A percentile compares a stretch with the other conserved stretches of the same genome.
These are phyloP conservation scores for Phragmatobia fuliginosa DNA, from an alignment of 2,888 invertebrate species.

Conservation along the genomic window DNA sequence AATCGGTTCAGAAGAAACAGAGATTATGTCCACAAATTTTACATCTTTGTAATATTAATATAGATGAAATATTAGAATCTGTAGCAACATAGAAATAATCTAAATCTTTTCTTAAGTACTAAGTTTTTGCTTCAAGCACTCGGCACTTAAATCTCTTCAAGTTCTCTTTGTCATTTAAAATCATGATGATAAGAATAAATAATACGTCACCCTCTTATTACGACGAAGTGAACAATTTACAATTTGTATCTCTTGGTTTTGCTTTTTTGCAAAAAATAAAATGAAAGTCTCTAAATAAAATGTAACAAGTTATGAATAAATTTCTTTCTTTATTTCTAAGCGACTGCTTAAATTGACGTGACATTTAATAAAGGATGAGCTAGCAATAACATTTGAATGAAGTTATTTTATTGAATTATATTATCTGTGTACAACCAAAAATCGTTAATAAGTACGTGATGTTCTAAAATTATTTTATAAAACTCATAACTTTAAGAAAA, in stretches of 20 bases:
- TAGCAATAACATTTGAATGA: too few relatives aligned
- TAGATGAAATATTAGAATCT: too few relatives aligned
- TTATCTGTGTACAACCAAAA: neutral
- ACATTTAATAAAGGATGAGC: neutral
- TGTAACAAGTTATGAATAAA: neutral
- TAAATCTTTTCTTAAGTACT: neutral
- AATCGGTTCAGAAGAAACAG: too few relatives aligned
- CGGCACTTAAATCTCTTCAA: neutral
- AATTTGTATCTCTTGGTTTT: conserved; percentile 11
- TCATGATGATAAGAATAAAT: conserved; percentile 3
- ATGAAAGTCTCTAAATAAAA: neutral
- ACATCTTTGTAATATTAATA: too few relatives aligned
- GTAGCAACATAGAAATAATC: neutral
- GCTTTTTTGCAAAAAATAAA: neutral
- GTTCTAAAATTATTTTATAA: too few relatives aligned
- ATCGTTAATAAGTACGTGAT: too few relatives aligned
- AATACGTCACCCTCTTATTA: conserved; percentile 2
- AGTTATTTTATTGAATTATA: too few relatives aligned
- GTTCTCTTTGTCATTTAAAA: neutral
- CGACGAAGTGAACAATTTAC: neutral
- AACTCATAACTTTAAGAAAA: too few relatives aligned
- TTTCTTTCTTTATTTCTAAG: neutral
- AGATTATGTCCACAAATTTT: too few relatives aligned
- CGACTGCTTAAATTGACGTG: neutral
- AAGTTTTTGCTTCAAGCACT: neutral